Evolutionary conservation across 2,888 invertebrate genomes (phyloP), one percentile per base, ranked within the genome.

Genomic region (Drosophila flavopinicola): DNA sequence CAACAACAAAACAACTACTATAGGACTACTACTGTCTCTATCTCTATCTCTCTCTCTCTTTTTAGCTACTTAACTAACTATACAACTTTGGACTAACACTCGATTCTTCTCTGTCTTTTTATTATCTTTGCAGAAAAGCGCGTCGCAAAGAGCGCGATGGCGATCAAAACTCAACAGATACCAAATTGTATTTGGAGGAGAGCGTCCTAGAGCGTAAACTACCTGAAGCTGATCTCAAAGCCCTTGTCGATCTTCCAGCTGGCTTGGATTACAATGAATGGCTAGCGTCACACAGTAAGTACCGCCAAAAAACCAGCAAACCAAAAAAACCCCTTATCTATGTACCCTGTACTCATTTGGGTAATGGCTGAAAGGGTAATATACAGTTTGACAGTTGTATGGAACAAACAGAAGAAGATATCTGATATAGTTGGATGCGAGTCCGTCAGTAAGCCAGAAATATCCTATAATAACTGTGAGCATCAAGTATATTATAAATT

Each of bases 231-330:
- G 98, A 98, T 93, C 94, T 99, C 93, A 95, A 96, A 91, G 95
- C 97, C 92, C 94, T 99, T 91, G 98, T 99, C 79, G 96, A 97
- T 92, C 94, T 99, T 92, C 99, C 99, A 86, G 95, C 95, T 82
- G 98, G 98, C 75, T 94, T 99, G 91, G 99, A 99, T 92, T 96
- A 97, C 93, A 98, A 99, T 92, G 99, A 99, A 94, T 99, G 99
- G 99, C 95, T 99, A 89, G 99, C 99, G 80, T 98, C 98, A 77
- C 99, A 99, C 92, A 98, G 98, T 98, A 92, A 94, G 95, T 85
- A n/a, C n/a, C n/a, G n/a, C n/a, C n/a, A n/a, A n/a, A n/a, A n/a
- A n/a, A n/a, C n/a, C n/a, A n/a, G n/a, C n/a, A n/a, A 30, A 20
- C 4, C 9, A 6, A 3, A n/a, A 2, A 13, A 13, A 25, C 20